These are phyloP conservation scores for Stichodactyla mertensii DNA, from an alignment of 64 coral and sea anemone genomes.

Conservation along the genomic window DNA sequence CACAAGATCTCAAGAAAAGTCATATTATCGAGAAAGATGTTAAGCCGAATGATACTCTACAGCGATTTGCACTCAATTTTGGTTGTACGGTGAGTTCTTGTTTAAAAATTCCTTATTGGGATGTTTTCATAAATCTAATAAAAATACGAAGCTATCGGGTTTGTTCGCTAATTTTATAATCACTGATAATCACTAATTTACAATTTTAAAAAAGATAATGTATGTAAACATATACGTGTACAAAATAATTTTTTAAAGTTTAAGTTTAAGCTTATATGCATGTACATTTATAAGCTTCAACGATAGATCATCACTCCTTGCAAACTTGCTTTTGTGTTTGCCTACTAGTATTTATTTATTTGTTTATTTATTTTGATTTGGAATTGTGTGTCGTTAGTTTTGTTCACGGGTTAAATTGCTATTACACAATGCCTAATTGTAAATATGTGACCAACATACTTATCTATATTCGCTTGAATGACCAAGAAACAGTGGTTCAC, in stretches of 20 bases:
- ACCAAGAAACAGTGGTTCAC: no score
- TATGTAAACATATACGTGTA: conserved; percentile 4
- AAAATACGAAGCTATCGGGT: neutral
- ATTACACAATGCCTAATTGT: neutral
- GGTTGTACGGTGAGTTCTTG: conserved; percentile 75
- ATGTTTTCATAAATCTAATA: neutral
- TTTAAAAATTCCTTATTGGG: neutral
- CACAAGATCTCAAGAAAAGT: conserved; percentile 56
- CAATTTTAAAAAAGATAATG: neutral
- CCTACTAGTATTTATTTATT: neutral
- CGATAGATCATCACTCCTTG: neutral
- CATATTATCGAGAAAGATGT: conserved; percentile 74
- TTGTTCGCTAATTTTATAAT: neutral
- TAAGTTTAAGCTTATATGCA: no score
- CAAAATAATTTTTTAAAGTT: neutral
- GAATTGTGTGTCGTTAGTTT: neutral
- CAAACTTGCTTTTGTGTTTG: neutral
- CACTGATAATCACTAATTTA: neutral
- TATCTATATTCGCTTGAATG: no score
- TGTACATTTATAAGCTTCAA: neutral
- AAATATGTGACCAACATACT: no score
- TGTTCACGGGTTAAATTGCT: neutral
- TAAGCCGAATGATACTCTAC: conserved; percentile 62
- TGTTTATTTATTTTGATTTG: neutral
- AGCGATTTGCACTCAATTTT: conserved; percentile 74